Evolutionary conservation across 2,113 vertebrate species (phyloP).

Genomic region (Pitta sordida): DNA sequence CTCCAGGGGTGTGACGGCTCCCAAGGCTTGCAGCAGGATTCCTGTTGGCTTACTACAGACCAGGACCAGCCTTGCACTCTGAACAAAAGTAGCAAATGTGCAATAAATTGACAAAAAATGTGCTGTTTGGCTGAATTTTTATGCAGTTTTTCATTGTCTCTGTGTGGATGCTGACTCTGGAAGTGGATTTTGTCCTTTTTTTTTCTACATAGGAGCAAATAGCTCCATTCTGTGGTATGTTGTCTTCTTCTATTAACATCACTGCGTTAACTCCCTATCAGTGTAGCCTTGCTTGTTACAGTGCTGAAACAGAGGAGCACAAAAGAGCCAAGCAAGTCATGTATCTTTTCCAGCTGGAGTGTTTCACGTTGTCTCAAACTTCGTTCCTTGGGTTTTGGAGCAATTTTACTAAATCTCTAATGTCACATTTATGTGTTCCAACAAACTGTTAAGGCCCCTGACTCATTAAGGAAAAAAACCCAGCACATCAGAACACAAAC

Average conservation of each 20-base stretch:
- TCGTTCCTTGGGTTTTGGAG: constrained; percentile 18
- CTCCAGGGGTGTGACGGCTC: not conserved
- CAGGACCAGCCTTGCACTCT: not conserved
- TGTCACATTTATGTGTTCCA: constrained; percentile 9
- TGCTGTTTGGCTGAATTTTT: not conserved
- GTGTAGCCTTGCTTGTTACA: not conserved
- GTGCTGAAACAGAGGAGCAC: not conserved
- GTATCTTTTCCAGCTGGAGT: constrained; percentile 28
- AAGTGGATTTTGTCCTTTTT: not conserved
- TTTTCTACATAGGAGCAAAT: not conserved
- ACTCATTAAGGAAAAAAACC: not conserved
- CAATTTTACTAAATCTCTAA: not conserved
- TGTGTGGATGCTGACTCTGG: not conserved
- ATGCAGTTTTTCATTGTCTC: not conserved
- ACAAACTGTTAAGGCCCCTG: not conserved
- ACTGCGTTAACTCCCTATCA: not conserved
- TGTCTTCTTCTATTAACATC: not conserved
- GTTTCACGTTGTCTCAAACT: not conserved
- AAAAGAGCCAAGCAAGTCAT: not conserved
- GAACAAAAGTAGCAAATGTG: not conserved
- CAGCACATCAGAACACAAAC: not conserved
- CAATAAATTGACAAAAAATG: not conserved
- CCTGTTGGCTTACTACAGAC: not conserved
- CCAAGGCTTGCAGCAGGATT: not conserved
- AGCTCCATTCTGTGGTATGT: not conserved